phyloP scores from a whole-genome alignment of 2,888 invertebrate genomes.

The Pachliopta kotzebuea region DNA sequence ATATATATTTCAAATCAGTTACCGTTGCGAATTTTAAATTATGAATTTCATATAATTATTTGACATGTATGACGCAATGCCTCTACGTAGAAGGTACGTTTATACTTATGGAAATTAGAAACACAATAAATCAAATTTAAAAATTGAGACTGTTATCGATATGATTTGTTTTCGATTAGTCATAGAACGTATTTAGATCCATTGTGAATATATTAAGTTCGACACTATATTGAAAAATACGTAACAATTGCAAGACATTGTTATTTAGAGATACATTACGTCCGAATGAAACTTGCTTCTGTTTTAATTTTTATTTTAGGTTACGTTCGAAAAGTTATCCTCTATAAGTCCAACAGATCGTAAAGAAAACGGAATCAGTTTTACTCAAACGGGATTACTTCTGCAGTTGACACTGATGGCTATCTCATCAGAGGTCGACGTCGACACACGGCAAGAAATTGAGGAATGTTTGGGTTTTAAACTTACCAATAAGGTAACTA shows the following conservation, averaged over 20 bases:
- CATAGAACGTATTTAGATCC: background rate
- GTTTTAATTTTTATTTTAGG: constrained; percentile 42
- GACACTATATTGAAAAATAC: background rate
- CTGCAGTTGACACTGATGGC: constrained; percentile 56
- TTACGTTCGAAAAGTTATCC: constrained; percentile 51
- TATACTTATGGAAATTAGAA: background rate
- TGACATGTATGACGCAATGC: background rate
- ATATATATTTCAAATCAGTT: no score
- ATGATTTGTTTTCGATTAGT: constrained; percentile 15
- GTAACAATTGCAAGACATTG: no score
- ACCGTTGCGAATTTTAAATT: background rate
- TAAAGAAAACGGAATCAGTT: constrained; percentile 65
- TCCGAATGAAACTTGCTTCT: background rate
- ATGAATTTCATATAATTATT: background rate
- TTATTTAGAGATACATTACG: background rate
- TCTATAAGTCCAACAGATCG: constrained; percentile 49
- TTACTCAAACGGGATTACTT: constrained; percentile 64
- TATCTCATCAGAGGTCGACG: constrained; percentile 58
- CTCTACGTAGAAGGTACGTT: background rate
- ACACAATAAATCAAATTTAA: constrained; percentile 8
- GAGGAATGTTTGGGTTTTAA: constrained; percentile 46
- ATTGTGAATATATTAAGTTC: constrained; percentile 2
- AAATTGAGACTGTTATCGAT: constrained; percentile 15
- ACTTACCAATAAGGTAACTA: constrained; percentile 49
- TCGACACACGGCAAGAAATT: constrained; percentile 55